Evolutionary conservation across 2,797 vertebrate species (phyloP).

Genomic region (Amniataba percoides): DNA sequence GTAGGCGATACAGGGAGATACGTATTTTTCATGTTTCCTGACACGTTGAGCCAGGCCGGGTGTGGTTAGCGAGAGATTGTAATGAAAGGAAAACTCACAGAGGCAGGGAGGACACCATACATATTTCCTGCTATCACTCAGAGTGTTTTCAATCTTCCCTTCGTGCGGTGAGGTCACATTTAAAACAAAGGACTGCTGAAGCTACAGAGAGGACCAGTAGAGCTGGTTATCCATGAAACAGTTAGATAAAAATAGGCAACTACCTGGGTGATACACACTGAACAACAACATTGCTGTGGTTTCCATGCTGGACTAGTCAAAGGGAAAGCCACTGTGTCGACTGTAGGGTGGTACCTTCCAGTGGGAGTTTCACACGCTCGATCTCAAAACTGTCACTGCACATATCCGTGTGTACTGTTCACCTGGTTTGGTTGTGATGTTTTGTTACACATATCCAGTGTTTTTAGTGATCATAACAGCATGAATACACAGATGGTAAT

Average conservation of each 20-base stretch:
- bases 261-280: background rate
- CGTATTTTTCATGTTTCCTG: background rate
- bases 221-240: background rate
- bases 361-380: background rate
- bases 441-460: background rate
- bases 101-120: slow-evolving; percentile 3
- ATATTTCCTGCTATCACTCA: slow-evolving; percentile 21
- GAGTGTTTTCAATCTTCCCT: background rate
- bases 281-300: background rate
- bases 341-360: background rate
- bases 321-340: background rate
- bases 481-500: background rate
- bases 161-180: background rate
- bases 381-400: background rate
- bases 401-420: background rate
- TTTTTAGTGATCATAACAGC: background rate
- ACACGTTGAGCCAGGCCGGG: slow-evolving; percentile 8
- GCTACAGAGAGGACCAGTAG: background rate
- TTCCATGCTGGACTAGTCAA: background rate
- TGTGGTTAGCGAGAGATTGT: background rate
- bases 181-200: background rate
- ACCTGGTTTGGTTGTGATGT: background rate
- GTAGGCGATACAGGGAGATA: background rate
- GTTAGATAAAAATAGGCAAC: background rate
- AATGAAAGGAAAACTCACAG: slow-evolving; percentile 6